phyloP scores from a whole-genome alignment of 37 sponge, comb jelly and placozoan genomes.

The Beroe ovata region DNA sequence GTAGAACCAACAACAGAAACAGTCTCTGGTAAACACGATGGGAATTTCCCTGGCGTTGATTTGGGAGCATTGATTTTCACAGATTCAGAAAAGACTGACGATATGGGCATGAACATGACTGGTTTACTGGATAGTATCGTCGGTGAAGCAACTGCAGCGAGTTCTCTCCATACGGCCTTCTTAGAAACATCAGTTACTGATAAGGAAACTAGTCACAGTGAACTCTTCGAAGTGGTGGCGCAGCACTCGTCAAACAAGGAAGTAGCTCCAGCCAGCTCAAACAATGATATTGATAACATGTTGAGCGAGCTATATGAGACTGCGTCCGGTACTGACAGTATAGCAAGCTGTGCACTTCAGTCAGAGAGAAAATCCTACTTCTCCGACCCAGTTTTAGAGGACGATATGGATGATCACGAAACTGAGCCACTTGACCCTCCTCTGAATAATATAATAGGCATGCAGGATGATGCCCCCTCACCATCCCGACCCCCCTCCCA shows the following conservation, averaged over 20 bases:
- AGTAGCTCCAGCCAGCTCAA: neutral
- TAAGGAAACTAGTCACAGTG: slow-evolving; percentile 36
- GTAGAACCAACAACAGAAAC: neutral
- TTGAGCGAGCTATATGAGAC: slow-evolving; percentile 20
- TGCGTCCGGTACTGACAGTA: neutral
- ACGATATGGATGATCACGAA: slow-evolving; percentile 14
- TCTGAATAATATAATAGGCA: slow-evolving; percentile 7
- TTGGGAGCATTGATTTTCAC: slow-evolving; percentile 29
- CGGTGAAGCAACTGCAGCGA: neutral
- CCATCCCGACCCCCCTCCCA: neutral
- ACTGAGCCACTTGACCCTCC: slow-evolving; percentile 27
- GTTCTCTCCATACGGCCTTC: slow-evolving; percentile 6
- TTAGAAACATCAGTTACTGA: slow-evolving; percentile 11
- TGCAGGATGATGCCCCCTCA: neutral
- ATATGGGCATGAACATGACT: slow-evolving; percentile 31
- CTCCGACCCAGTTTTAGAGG: neutral
- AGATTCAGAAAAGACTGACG: neutral
- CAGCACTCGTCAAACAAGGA: slow-evolving; percentile 5
- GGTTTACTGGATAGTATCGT: slow-evolving; percentile 46
- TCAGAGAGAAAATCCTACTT: neutral
- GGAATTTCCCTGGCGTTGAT: slow-evolving; percentile 18
- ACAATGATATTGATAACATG: slow-evolving; percentile 3
- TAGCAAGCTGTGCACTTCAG: neutral
- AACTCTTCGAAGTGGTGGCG: slow-evolving; percentile 25
- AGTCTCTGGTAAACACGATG: neutral